Base-by-base conservation (phyloP, 2,888 invertebrate species). In the Pantelozetes paolii region DNA sequence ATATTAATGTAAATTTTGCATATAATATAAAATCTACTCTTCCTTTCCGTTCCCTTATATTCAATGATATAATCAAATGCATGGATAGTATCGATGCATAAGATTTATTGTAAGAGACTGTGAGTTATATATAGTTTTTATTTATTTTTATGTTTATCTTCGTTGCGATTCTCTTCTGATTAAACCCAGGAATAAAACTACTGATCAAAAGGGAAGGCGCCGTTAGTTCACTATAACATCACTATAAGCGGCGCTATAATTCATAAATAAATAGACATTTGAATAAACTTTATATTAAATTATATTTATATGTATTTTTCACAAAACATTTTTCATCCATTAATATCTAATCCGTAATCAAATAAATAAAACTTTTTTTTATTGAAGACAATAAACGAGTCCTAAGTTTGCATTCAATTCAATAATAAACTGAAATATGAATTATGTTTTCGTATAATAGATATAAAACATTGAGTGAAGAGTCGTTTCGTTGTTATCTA, bases 381-480 rank as follows among this genome's bases (percentile, higher is more conserved):
- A 36, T 36, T 5, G 9, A 36, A 36, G 36, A 8, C 36, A 36
- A 8, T 36, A 36, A 36, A 36, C 9, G 36, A 36, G 36, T 8
- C 9, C 5, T 36, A 36, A 36, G 36, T 36, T 36, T 36, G 36
- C 15, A 15, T 45, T 45, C 15, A 45, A 45, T 45, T 6, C 2
- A 15, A 45, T 45, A 45, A 45, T 45, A 45, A 15, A 6, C 2
- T 15, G 8, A 45, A 45, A 15, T 45, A 45, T 45, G 18, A 45
- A 45, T 36, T 36, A 50, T 50, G n/a, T 20, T 50, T 8, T 50
- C 20, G n/a, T 50, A 20, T 8, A 50, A n/a, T 20, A 20, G 50
- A 20, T 50, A 54, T 11, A 23, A 26, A 54, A 62, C 30, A 32
- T 62, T 62, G 62, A 62, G 32, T 67, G 32, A 36, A 67, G 20